phyloP scores from a whole-genome alignment of 2,888 invertebrate species.

The Tuberolachnus salignus region DNA sequence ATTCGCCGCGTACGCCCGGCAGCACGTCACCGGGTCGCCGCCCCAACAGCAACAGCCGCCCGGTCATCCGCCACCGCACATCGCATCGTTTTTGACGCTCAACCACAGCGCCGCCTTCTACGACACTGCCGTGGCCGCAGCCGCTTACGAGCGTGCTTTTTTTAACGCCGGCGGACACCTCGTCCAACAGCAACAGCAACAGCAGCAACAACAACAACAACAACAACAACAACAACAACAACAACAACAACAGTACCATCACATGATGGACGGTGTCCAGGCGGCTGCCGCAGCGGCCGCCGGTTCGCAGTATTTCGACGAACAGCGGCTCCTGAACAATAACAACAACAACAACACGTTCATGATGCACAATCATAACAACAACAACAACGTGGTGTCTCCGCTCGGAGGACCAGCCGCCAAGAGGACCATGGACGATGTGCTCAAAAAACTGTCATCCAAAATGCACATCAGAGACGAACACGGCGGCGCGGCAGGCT shows the following conservation, averaged over 20 bases:
- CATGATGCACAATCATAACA: constrained; percentile 16
- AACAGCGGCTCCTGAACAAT: constrained; percentile 58
- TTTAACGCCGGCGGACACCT: constrained; percentile 35
- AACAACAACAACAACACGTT: constrained; percentile 41
- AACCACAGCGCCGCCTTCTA: constrained; percentile 45
- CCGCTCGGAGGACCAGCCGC: constrained; percentile 21
- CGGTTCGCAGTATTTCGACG: constrained; percentile 63
- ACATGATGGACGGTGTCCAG: constrained; percentile 45
- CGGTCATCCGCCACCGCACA: constrained; percentile 18
- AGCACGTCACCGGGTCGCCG: constrained; percentile 17
- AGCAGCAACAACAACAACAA: constrained; percentile 18
- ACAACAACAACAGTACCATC: constrained; percentile 30
- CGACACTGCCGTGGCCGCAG: constrained; percentile 49
- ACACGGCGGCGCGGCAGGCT: constrained; percentile 60
- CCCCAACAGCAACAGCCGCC: constrained; percentile 15
- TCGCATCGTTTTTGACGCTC: constrained; percentile 37
- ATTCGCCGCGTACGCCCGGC: constrained; percentile 20
- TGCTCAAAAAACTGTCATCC: constrained; percentile 82
- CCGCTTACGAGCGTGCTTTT: constrained; percentile 46
- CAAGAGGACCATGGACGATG: constrained; percentile 90
- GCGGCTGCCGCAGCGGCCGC: constrained; percentile 63
- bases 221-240: constrained; percentile 4
- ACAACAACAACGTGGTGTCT: constrained; percentile 11
- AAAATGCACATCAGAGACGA: constrained; percentile 78
- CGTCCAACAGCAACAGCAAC: constrained; percentile 17